Percentiles rank a stretch among this genome's conserved stretches.
phyloP scores from a whole-genome alignment of 2,113 vertebrate genomes.

The Pyrgilauda ruficollis region DNA sequence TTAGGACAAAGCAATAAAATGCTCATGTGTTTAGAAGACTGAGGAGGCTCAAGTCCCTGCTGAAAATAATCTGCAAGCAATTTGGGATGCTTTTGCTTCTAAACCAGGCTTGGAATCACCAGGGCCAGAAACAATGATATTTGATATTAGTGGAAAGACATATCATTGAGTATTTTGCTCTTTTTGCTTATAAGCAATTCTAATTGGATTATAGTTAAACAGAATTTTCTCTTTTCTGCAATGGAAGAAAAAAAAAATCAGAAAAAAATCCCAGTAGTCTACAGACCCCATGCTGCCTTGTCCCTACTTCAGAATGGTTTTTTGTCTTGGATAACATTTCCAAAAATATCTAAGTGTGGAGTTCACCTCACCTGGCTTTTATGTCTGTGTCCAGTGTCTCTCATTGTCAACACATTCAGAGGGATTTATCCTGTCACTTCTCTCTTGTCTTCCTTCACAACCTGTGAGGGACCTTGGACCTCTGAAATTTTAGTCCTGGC shows the following conservation, averaged over 20 bases:
- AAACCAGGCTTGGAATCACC: background rate
- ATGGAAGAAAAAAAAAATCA: background rate
- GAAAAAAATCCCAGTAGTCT: background rate
- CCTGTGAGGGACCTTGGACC: background rate
- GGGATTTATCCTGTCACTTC: background rate
- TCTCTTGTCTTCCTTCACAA: background rate
- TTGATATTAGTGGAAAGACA: slow-evolving; percentile 16
- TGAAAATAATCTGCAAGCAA: slow-evolving; percentile 25
- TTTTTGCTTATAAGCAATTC: background rate
- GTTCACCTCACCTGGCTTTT: background rate
- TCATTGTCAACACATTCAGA: background rate
- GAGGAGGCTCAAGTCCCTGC: background rate
- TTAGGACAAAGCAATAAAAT: slow-evolving; percentile 6
- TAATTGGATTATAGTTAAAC: background rate
- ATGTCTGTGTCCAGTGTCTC: background rate
- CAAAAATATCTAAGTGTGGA: background rate
- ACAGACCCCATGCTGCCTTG: background rate
- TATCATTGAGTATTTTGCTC: slow-evolving; percentile 6
- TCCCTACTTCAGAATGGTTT: background rate
- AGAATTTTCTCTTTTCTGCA: background rate
- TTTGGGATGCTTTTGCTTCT: background rate
- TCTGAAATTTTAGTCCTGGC: background rate
- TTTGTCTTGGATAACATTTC: background rate
- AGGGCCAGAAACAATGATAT: background rate
- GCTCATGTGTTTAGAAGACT: background rate